Conservation (phyloP, 2,888 invertebrate genomes). For the Orthosia gothica region DNA sequence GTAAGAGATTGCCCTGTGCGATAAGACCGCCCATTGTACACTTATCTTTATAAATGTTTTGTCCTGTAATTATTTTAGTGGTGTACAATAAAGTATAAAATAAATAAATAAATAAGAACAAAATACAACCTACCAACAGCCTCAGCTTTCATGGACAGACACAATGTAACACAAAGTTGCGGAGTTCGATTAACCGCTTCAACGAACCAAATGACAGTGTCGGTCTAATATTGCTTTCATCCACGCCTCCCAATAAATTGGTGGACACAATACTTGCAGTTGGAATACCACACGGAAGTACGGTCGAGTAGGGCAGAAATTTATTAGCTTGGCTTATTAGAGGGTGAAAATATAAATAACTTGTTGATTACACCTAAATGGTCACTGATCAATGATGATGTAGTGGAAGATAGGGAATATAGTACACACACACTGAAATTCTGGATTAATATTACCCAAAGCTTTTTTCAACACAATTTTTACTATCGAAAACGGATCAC, state of each 20-base stretch:
- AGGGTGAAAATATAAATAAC: neutral
- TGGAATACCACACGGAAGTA: slow-evolving; percentile 3
- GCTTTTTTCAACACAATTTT: neutral
- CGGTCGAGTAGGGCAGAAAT: neutral
- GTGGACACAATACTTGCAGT: slow-evolving; percentile 12
- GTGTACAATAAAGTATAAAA: too few relatives aligned
- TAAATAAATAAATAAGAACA: too few relatives aligned
- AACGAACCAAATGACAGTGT: slow-evolving; percentile 44
- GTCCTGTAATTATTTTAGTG: too few relatives aligned
- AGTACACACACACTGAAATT: too few relatives aligned
- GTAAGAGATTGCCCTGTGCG: too few relatives aligned
- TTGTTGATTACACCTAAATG: too few relatives aligned
- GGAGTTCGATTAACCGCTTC: slow-evolving; percentile 55
- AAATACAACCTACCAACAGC: neutral
- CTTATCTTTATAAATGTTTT: too few relatives aligned
- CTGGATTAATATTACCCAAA: too few relatives aligned
- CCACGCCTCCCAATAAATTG: slow-evolving; percentile 28
- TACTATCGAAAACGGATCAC: neutral
- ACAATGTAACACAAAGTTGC: slow-evolving; percentile 19
- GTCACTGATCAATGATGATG: too few relatives aligned
- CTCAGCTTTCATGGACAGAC: slow-evolving; percentile 30
- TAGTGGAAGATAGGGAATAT: too few relatives aligned
- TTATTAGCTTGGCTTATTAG: neutral
- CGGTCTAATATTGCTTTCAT: slow-evolving; percentile 43
- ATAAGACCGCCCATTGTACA: too few relatives aligned